Evolutionary conservation across 2,113 vertebrate genomes (phyloP).

Genomic region (Cercocebus atys): DNA sequence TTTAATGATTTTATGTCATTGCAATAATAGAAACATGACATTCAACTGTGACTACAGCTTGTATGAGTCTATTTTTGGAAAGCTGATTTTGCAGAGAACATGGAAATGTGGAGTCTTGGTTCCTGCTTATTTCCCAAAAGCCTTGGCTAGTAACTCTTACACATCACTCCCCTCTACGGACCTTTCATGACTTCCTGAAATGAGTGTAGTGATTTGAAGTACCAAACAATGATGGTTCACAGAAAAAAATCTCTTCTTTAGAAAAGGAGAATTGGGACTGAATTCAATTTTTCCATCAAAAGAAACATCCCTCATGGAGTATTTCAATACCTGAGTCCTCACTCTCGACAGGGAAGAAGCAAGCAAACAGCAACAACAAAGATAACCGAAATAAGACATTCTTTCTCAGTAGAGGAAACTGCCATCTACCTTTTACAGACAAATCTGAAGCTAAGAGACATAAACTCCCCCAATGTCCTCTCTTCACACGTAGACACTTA

Average conservation of each 20-base stretch:
- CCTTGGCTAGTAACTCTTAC: neutral
- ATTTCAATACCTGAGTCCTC: neutral
- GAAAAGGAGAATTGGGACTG: neutral
- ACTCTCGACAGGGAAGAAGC: neutral
- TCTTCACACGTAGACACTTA: neutral
- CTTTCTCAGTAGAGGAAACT: neutral
- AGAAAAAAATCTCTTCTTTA: neutral
- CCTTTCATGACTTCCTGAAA: constrained; percentile 14
- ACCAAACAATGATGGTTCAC: neutral
- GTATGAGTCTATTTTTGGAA: constrained; percentile 50
- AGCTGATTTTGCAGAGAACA: constrained; percentile 38
- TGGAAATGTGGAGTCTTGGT: neutral
- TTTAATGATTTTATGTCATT: constrained; percentile 70
- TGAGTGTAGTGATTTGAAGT: neutral
- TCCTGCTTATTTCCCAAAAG: constrained; percentile 45
- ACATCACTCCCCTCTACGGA: neutral
- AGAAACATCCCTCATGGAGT: neutral
- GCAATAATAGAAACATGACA: constrained; percentile 46
- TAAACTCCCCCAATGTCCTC: neutral
- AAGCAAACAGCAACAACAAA: no score
- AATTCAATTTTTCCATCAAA: neutral
- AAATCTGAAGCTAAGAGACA: neutral
- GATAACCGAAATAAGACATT: neutral
- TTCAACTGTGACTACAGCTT: constrained; percentile 61
- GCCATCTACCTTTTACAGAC: neutral